Evolutionary conservation across 2,113 vertebrate species (phyloP), one percentile per base, ranked within the genome.

Genomic region (Hiodon alosoides): DNA sequence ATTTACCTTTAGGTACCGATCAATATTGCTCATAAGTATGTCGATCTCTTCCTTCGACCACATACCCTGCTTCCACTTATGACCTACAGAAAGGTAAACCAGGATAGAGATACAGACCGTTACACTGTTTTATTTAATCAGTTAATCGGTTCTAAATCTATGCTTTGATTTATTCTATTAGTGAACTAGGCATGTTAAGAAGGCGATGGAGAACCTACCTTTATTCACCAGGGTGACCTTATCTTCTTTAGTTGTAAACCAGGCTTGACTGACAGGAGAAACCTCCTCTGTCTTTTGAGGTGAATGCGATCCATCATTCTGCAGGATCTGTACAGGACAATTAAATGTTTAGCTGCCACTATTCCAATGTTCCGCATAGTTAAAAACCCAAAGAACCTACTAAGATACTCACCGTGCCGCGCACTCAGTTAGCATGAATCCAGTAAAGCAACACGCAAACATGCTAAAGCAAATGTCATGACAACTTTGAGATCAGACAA

Each of bases 41-140:
- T 98, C 94, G 4, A 98, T 98, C 90, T 99, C 97, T 90, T 99
- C 97, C 82, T 99, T 99, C 0, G 97, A 98, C 97, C 97, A 99
- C 97, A 99, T 99, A 13, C 97, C 97, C 83, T 99, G 97, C 69
- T 98, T 99, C 97, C 97, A 99, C 80, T 96, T 98, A 81, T 99
- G 97, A 86, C 97, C 97, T 99, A 78, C 82, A 86, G 87, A 83
- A 0, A 79, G 86, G 60, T 7, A 72, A 55, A 79, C 51, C 81
- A 83, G 7, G 72, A 54, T 51, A 68, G n/a, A 53, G 9, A 74
- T 64, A 5, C 31, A 31, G 31, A 31, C 31, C 31, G 31, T 31
- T 31, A 31, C 31, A 31, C 31, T 31, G 31, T 31, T 31, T 31
- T 31, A 31, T 31, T 31, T 31, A 31, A 31, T 31, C 31, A 31